Conservation (phyloP, 2,888 invertebrate species). For the Acrocyrtus sp. region DNA sequence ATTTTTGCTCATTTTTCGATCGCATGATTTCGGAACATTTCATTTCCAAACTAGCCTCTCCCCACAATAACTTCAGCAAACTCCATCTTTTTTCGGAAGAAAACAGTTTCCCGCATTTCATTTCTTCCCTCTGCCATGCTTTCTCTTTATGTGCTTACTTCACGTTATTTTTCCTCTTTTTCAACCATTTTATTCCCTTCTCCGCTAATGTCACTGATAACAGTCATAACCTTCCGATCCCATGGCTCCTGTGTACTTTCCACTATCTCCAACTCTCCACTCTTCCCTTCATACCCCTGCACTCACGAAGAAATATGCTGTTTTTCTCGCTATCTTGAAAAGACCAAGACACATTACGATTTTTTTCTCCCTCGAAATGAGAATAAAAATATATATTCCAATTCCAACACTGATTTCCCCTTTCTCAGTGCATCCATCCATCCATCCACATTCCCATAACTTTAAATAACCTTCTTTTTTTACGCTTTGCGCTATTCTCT, state of each 20-base stretch:
- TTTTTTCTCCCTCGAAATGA: background rate
- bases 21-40: too few relatives aligned
- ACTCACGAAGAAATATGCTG: background rate
- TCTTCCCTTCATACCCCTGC: background rate
- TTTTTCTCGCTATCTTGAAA: conserved; percentile 5
- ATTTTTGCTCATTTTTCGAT: too few relatives aligned
- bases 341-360: conserved; percentile 12
- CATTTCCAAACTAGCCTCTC: too few relatives aligned
- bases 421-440: background rate
- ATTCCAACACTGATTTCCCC: too few relatives aligned
- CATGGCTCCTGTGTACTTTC: conserved; percentile 3
- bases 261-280: background rate
- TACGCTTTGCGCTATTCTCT: too few relatives aligned
- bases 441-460: conserved; percentile 24
- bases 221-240: conserved; percentile 2
- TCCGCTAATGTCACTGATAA: conserved; percentile 41
- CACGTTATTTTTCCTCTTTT: background rate
- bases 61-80: too few relatives aligned
- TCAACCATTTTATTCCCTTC: conserved; percentile 10
- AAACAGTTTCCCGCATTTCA: too few relatives aligned
- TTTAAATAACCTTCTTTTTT: conserved; percentile 8
- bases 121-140: too few relatives aligned
- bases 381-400: too few relatives aligned
- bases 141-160: background rate
- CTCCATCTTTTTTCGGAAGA: too few relatives aligned